Evolutionary conservation across 1,140 invertebrate species (phyloP).

Genomic region (Rhopalosiphum maidis): DNA sequence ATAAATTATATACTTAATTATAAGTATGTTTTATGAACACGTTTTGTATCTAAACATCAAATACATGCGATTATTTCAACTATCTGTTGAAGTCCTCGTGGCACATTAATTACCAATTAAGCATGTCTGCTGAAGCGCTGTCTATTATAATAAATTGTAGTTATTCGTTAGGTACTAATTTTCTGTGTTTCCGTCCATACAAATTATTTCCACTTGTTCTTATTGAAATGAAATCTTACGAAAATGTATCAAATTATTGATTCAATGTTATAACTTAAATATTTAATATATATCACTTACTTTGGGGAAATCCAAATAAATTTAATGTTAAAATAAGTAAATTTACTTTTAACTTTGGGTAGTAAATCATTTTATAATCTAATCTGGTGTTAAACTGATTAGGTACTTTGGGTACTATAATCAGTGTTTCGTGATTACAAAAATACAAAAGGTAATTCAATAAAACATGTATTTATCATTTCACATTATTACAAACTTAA

Average conservation of each 20-base stretch:
- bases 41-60: not conserved
- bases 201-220: not conserved
- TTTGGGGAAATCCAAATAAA: not conserved
- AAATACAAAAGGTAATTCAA: not conserved
- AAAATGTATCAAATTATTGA: not conserved
- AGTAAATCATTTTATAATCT: not conserved
- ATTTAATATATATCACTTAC: not conserved
- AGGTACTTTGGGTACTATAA: not conserved
- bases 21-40: not conserved
- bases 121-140: not conserved
- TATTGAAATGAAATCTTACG: not conserved
- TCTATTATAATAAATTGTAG: not conserved
- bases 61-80: not conserved
- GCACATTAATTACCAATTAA: not conserved
- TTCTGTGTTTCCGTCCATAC: not conserved
- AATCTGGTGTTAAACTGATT: not conserved
- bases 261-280: not conserved
- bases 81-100: not conserved
- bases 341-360: not conserved
- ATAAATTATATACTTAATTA: too few species aligned
- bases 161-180: not conserved
- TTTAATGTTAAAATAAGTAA: not conserved
- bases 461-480: not conserved
- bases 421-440: not conserved
- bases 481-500: not conserved